phyloP scores from a whole-genome alignment of 1,140 invertebrate species.

The Ephestia elutella region DNA sequence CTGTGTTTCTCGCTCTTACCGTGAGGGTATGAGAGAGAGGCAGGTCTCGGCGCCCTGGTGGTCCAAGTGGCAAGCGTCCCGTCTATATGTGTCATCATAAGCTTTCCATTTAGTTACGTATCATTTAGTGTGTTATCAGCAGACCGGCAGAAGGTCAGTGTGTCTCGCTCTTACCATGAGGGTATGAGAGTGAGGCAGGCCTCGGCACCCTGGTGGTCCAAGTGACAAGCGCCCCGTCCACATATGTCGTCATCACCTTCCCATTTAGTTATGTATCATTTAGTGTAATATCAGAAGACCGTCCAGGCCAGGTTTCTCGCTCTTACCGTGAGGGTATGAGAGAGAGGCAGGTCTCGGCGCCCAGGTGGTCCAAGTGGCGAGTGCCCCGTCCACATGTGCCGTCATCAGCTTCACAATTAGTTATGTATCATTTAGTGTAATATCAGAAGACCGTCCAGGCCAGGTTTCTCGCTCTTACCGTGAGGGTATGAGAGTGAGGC shows the following conservation, averaged over 20 bases:
- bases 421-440: too few species aligned
- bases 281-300: too few species aligned
- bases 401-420: conserved; percentile 99
- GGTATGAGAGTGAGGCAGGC: conserved; percentile 87
- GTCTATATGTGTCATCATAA: conserved; percentile 97
- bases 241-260: conserved; percentile 97
- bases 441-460: too few species aligned
- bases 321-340: conserved; percentile 92
- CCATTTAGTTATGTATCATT: conserved; percentile 99
- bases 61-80: conserved; percentile 96
- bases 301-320: too few species aligned
- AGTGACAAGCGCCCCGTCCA: conserved; percentile 94
- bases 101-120: conserved; percentile 98
- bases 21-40: conserved; percentile 90
- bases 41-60: conserved; percentile 84
- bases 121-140: too few species aligned
- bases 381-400: conserved; percentile 94
- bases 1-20: conserved; percentile 76
- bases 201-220: conserved; percentile 89
- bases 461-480: too few species aligned
- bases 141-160: too few species aligned
- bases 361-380: conserved; percentile 92
- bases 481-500: conserved; percentile 90
- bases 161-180: conserved; percentile 85
- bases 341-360: conserved; percentile 86